phyloP scores from a whole-genome alignment of 1,140 invertebrate species.

The Pararge aegeria region DNA sequence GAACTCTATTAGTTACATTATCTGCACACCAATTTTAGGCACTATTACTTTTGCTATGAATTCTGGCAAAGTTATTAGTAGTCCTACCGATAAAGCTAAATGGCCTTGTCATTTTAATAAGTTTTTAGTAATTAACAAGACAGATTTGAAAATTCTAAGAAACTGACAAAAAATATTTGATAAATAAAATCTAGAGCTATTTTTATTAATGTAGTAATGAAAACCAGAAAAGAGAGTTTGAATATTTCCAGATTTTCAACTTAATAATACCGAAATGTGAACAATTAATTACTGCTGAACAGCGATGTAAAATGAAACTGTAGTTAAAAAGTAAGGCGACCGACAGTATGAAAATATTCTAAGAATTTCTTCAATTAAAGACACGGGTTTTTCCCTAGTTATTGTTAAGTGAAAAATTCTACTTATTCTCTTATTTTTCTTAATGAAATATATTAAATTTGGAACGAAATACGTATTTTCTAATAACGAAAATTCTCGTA shows the following conservation, averaged over 20 bases:
- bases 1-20: no score
- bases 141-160: no score
- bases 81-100: no score
- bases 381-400: neutral
- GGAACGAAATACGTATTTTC: neutral
- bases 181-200: no score
- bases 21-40: no score
- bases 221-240: neutral
- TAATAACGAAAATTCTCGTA: no score
- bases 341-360: neutral
- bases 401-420: neutral
- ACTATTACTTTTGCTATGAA: no score
- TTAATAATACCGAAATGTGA: neutral
- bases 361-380: constrained; percentile 2
- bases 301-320: constrained; percentile 5
- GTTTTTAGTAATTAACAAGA: no score
- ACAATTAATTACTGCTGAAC: constrained; percentile 6
- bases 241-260: neutral
- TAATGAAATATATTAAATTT: neutral
- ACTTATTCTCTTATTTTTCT: neutral
- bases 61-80: no score
- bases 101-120: no score
- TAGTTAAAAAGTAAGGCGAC: constrained; percentile 3
- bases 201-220: no score
- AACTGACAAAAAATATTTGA: no score